Base-by-base conservation (phyloP, 92 coral and sea anemone species). In the Porites divaricata region DNA sequence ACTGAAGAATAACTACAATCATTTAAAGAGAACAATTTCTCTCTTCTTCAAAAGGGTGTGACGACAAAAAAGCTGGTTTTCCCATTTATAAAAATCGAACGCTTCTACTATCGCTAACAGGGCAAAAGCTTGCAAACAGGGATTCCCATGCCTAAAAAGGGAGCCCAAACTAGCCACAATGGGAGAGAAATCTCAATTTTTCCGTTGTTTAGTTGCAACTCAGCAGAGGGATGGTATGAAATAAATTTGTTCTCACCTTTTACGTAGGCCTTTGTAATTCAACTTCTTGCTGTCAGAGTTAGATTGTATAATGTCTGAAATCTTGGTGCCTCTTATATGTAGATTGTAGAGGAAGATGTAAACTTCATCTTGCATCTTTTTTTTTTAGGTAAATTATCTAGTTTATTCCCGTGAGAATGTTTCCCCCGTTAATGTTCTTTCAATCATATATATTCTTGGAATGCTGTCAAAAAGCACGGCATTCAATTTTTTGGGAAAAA, bases 391-490 rank as follows among this genome's bases (percentile, higher is more conserved):
- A 77, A 56, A 14, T 22, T 61, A 17, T 22, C 2, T 23, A 45
- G 62, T 56, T 2, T 54, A 53, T 20, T 74, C 63, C 62, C 75
- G 58, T 71, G 22, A 71, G 16, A 41, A n/a, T 6, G 14, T 15
- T 73, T 41, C 63, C 45, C 15, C 15, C 23, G 20, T 9, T 52
- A 13, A 14, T 9, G 19, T 73, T 1, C 24, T 22, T 73, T 41
- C 24, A 53, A 12, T 49, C 77, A 75, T 75, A 23, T 58, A 57
- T 56, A 75, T 75, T 75, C 79, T 57, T 41, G 80, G 54, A 61
- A 76, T 19, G 17, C 35, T 76, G 8, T 54, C 59, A 54, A 15
- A 11, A 54, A 54, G 59, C 59, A 8, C 16, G 17, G 59, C 59
- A 54, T 54, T 8, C 59, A 54, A 54, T 54, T 8, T 54, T 9